A percentile compares a stretch with the other conserved stretches of the same genome.
Evolutionary conservation across 2,113 vertebrate species (phyloP).

Genomic region (Colaptes auratus): DNA sequence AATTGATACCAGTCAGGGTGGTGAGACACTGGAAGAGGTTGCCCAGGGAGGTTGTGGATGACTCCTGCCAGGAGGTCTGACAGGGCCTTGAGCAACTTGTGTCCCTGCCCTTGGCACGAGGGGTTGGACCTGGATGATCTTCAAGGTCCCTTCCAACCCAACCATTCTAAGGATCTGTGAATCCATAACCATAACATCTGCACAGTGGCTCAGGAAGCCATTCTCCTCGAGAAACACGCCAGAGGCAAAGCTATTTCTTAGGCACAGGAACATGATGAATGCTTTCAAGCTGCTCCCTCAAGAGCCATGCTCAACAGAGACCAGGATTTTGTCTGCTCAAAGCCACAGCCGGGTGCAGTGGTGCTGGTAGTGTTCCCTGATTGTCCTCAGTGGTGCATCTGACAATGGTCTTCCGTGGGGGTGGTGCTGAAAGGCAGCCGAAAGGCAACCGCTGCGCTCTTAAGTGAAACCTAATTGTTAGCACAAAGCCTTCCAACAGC

Average conservation of each 20-base stretch:
- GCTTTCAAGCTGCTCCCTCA: background rate
- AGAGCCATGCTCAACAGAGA: background rate
- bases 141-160: too few species aligned
- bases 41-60: too few species aligned
- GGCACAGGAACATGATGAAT: background rate
- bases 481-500: background rate
- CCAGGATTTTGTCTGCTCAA: background rate
- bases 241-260: background rate
- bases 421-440: background rate
- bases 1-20: too few species aligned
- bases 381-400: background rate
- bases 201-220: background rate
- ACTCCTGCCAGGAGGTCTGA: too few species aligned
- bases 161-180: too few species aligned
- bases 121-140: too few species aligned
- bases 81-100: too few species aligned
- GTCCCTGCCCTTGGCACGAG: too few species aligned
- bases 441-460: background rate
- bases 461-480: background rate
- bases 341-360: background rate
- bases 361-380: accelerated
- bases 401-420: background rate
- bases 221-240: background rate
- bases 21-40: too few species aligned
- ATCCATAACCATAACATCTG: background rate